Evolutionary conservation across 92 coral and sea anemone genomes (phyloP), one percentile per base, ranked within the genome.

Genomic region (Scolanthus callimorphus): DNA sequence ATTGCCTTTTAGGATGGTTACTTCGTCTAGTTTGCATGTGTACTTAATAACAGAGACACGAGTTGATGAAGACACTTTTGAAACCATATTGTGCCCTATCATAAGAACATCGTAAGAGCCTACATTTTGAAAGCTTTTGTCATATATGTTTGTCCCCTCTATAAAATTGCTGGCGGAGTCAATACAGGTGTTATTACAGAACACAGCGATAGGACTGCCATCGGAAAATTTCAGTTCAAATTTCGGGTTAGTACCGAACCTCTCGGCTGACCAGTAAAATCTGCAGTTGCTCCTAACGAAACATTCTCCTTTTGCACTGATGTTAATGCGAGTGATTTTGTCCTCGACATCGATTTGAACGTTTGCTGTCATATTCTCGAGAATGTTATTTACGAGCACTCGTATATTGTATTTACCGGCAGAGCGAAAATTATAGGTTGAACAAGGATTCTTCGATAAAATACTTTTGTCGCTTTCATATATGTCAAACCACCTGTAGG

Each of bases 91-190:
- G n/a, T 46, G 63, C 1, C 63, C 90, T 48, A 13, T 28, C 2
- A 87, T 17, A 21, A 51, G 72, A 12, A 75, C 85, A 15, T 39
- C 45, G 50, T 68, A 87, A 21, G 49, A 47, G 12, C 96, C 96
- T 55, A 67, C 80, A 4, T 48, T 27, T 11, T 23, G 29, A 41
- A 65, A 87, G 8, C 61, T 65, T 6, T 34, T 6, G 6, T 34
- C 15, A 17, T 62, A 66, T 0, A 71, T 41, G 10, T 20, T 31
- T 31, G 61, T 24, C 9, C 21, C 31, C 39, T 37, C 43, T 27
- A 31, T 21, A 19, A 31, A 21, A 51, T 19, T 21, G 27, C 41
- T 11, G 22, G 49, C 1, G 31, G 39, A 56, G 27, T 44, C 17
- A 3, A 31, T 31, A 27, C 86, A 79, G 0, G 31, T 19, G 20